Conservation (phyloP, 2,113 vertebrate species). For the Parus major region DNA sequence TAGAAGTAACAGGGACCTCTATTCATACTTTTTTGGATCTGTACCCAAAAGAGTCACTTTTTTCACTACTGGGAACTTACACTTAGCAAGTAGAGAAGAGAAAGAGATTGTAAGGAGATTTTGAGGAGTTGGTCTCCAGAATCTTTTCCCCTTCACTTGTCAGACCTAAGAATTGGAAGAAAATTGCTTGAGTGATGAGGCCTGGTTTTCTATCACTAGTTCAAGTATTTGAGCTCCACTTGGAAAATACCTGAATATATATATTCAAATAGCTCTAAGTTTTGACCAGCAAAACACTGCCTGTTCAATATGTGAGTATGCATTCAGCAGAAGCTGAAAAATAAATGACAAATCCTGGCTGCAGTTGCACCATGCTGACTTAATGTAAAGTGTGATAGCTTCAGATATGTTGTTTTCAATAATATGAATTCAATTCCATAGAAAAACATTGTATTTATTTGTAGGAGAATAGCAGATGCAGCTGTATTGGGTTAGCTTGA, state of each 20-base stretch:
- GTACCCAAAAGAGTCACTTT: not conserved
- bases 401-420: conserved; percentile 3
- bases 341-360: not conserved
- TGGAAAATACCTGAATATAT: not conserved
- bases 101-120: not conserved
- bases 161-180: not conserved
- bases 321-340: not conserved
- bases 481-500: not conserved
- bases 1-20: not conserved
- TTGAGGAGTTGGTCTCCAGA: not conserved
- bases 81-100: not conserved
- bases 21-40: not conserved
- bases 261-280: not conserved
- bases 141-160: not conserved
- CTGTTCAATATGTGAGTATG: not conserved
- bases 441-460: not conserved
- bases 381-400: conserved; percentile 1
- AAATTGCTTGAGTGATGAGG: not conserved
- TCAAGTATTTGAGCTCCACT: not conserved
- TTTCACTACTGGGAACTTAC: not conserved
- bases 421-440: not conserved
- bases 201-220: not conserved
- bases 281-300: not conserved
- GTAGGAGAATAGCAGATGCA: not conserved
- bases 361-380: not conserved